phyloP scores from a whole-genome alignment of 1,140 invertebrate genomes.

The Eurosta solidaginis region DNA sequence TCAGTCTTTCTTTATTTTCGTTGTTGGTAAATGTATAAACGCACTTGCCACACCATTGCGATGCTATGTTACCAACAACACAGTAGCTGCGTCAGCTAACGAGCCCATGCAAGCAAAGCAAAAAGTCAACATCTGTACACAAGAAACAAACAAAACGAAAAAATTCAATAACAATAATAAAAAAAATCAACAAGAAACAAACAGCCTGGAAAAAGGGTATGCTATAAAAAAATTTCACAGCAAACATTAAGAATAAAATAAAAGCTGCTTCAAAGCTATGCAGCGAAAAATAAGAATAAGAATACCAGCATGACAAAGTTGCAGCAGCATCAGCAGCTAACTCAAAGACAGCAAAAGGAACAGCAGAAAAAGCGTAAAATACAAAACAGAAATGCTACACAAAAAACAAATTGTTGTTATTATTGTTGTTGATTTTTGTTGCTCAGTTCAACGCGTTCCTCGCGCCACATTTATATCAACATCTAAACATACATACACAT shows the following conservation, averaged over 20 bases:
- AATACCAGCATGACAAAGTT: conserved; percentile 21
- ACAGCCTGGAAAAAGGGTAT: neutral
- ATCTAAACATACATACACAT: too few relatives aligned
- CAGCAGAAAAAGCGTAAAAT: conserved; percentile 23
- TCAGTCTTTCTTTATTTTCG: neutral
- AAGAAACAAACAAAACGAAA: neutral
- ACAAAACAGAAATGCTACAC: neutral
- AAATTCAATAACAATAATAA: neutral
- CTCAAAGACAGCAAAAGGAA: neutral
- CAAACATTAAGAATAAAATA: too few relatives aligned
- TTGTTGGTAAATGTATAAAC: neutral
- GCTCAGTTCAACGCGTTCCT: neutral
- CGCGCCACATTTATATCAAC: neutral
- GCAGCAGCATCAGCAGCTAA: neutral
- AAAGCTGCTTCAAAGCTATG: neutral
- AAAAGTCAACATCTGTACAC: neutral
- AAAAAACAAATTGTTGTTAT: conserved; percentile 7
- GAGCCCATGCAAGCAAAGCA: neutral
- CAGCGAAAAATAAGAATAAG: conserved; percentile 30
- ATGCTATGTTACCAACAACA: neutral
- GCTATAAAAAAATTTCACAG: conserved; percentile 30
- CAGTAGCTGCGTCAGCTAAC: neutral
- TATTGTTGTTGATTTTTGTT: neutral
- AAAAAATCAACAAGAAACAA: neutral
- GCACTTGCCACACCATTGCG: conserved; percentile 24